Conservation (phyloP, 2,113 vertebrate species). For the Crotalus tigris region DNA sequence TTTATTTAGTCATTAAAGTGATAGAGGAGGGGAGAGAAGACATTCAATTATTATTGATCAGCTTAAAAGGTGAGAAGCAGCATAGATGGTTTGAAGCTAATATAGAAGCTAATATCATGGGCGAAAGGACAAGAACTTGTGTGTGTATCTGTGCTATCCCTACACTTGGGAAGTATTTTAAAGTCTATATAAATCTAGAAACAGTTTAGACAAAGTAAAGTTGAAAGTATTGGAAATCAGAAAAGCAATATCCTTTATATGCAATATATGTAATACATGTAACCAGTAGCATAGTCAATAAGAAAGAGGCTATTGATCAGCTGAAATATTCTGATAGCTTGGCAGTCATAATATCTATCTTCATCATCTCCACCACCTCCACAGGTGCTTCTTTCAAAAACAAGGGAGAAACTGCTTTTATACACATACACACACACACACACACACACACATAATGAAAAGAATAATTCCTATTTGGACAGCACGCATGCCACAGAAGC, state of each 20-base stretch:
- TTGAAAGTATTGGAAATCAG: background rate
- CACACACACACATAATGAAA: background rate
- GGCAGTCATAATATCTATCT: background rate
- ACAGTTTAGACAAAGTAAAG: background rate
- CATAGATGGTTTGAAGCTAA: background rate
- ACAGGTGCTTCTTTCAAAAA: background rate
- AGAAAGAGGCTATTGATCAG: background rate
- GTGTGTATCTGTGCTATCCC: background rate
- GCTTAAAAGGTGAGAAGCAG: background rate
- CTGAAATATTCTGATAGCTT: background rate
- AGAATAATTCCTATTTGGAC: slow-evolving; percentile 18
- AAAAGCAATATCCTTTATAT: background rate
- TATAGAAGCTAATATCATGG: background rate
- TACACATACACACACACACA: no score
- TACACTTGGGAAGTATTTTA: background rate
- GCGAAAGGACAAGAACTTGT: background rate
- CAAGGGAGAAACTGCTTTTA: background rate
- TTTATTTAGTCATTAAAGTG: no score
- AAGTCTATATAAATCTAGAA: background rate
- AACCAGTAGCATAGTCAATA: background rate
- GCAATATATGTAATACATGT: background rate
- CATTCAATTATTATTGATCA: background rate
- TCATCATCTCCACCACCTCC: background rate
- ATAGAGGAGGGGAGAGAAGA: background rate
- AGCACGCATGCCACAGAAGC: slow-evolving; percentile 8